Evolutionary conservation across 2,888 invertebrate species (phyloP).

Genomic region (Patella pellucida): DNA sequence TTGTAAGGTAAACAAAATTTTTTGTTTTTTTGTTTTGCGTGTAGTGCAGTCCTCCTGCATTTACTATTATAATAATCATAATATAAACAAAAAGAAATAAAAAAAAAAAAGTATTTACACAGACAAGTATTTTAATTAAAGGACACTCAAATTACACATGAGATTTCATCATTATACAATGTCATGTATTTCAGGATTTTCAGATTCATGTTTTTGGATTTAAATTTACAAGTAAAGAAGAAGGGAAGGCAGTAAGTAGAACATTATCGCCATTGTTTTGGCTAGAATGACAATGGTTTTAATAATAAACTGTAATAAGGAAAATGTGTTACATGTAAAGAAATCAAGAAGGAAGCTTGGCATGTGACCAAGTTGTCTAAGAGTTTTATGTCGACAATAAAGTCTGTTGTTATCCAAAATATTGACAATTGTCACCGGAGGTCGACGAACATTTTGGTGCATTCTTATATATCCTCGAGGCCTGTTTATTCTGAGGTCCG

Average conservation of each 20-base stretch:
- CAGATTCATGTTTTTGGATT: conserved; percentile 89
- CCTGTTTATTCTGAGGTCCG: too few species aligned
- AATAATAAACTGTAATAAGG: too few species aligned
- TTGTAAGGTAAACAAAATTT: conserved; percentile 78
- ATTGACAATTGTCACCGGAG: too few species aligned
- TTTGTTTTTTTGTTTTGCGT: too few species aligned
- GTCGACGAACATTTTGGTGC: too few species aligned
- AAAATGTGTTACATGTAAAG: background rate
- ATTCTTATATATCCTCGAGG: too few species aligned
- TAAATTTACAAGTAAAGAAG: conserved; percentile 84
- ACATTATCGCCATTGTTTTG: background rate
- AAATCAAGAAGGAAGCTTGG: background rate
- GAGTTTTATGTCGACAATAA: background rate
- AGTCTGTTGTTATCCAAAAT: too few species aligned
- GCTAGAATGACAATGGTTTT: too few species aligned
- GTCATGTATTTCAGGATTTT: conserved; percentile 83
- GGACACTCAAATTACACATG: background rate
- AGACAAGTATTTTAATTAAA: background rate
- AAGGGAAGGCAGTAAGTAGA: conserved; percentile 79
- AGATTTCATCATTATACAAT: conserved; percentile 21
- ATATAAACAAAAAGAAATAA: background rate
- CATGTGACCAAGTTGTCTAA: background rate
- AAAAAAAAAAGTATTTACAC: background rate
- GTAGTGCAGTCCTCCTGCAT: too few species aligned
- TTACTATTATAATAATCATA: background rate